phyloP scores from a whole-genome alignment of 2,797 vertebrate genomes.

The Darevskia nairensis region DNA sequence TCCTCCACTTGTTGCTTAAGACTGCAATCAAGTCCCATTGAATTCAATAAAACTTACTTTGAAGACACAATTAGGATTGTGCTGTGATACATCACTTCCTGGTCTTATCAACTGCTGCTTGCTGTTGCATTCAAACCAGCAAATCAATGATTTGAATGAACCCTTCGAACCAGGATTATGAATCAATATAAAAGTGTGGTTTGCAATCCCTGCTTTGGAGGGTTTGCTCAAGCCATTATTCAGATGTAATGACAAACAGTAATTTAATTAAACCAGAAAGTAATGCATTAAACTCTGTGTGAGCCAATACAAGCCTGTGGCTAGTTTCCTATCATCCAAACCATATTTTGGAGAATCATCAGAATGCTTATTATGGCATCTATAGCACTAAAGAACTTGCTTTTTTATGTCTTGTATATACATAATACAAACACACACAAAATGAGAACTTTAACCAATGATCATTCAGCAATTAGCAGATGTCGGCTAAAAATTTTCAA shows the following conservation, averaged over 20 bases:
- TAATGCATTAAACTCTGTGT: not conserved
- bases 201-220: not conserved
- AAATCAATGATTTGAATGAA: not conserved
- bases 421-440: not conserved
- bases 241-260: not conserved
- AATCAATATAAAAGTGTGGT: not conserved
- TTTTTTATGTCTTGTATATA: not conserved
- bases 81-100: not conserved
- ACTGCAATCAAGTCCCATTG: too few species aligned
- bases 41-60: too few species aligned
- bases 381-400: not conserved
- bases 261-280: not conserved
- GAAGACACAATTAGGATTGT: too few species aligned
- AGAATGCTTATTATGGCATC: not conserved
- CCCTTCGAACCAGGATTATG: not conserved
- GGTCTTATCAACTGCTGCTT: not conserved
- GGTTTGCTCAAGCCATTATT: not conserved
- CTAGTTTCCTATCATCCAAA: not conserved
- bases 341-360: not conserved
- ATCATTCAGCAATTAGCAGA: constrained; percentile 35
- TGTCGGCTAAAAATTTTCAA: constrained; percentile 64
- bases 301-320: too few species aligned
- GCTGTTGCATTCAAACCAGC: not conserved
- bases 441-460: not conserved
- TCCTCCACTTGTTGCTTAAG: not conserved